A percentile compares a stretch with the other conserved stretches of the same genome.
Evolutionary conservation across 2,113 vertebrate genomes (phyloP).

Genomic region (Anhinga anhinga): DNA sequence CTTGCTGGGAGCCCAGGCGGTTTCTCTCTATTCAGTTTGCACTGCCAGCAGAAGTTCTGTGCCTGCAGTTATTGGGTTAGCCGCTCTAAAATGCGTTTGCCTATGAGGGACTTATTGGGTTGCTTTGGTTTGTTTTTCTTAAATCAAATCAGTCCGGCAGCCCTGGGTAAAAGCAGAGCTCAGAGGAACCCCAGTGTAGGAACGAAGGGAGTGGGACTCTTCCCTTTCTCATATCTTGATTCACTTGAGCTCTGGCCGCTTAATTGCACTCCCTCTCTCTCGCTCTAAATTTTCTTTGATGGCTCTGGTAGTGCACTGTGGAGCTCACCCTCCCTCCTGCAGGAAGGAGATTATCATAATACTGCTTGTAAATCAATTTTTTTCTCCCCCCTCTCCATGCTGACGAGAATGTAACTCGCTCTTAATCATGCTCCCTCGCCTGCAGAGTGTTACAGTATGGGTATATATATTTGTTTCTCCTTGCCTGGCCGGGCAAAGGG

Average conservation of each 20-base stretch:
- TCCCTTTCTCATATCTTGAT: slow-evolving; percentile 26
- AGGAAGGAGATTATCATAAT: slow-evolving; percentile 71
- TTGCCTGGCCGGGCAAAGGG: neutral
- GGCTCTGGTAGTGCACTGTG: neutral
- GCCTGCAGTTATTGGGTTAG: slow-evolving; percentile 39
- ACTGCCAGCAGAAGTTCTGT: neutral
- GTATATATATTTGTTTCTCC: neutral
- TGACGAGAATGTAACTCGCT: slow-evolving; percentile 72
- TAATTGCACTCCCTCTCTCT: slow-evolving; percentile 34
- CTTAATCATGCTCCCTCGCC: slow-evolving; percentile 66
- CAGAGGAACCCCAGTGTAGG: neutral
- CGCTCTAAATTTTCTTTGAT: slow-evolving; percentile 51
- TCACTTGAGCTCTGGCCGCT: slow-evolving; percentile 48
- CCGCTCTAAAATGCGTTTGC: neutral
- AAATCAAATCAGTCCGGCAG: neutral
- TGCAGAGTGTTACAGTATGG: neutral
- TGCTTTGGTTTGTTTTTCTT: neutral
- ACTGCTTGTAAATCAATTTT: slow-evolving; percentile 74
- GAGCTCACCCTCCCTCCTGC: slow-evolving; percentile 59
- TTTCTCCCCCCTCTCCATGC: slow-evolving; percentile 20
- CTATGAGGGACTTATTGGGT: neutral
- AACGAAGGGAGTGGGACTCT: neutral
- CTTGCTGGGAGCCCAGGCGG: neutral
- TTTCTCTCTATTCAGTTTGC: neutral
- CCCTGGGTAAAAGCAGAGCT: neutral